Evolutionary conservation across 2,888 invertebrate genomes (phyloP), one percentile per base, ranked within the genome.

Genomic region (Sinelater perroti): DNA sequence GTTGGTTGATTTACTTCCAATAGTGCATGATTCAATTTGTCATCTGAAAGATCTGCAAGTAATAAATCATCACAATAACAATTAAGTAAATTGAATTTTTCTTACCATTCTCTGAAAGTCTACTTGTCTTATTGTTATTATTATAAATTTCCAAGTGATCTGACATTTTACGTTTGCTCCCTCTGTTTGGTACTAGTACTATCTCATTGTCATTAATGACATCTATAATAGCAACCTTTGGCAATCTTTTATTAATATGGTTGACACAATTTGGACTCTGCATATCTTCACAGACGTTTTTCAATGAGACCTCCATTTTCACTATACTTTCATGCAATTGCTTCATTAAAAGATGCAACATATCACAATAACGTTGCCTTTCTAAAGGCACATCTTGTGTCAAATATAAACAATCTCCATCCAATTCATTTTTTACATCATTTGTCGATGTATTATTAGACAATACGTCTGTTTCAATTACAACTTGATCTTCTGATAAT

Each of bases 341-440:
- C 4, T 21, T 24, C 3, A 62, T 64, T 16, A 47, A 16, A 18
- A 40, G 8, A 3, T 3, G 13, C 5, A 58, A 5, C n/a, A 49
- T 26, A 35, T 64, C 52, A 26, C 62, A 31, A 42, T 61, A 62
- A 14, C 61, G 40, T 35, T 64, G 26, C 0, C 52, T 60, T 38
- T 50, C 55, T 13, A 58, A 58, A 28, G 18, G 35, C 5, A 46
- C 21, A 31, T 60, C 44, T 1, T 42, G 7, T 11, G 51, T 44
- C 11, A 67, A 64, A 56, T 62, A 65, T 8, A 60, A 45, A 56
- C 62, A 66, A 50, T 64, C 62, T 24, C 60, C 62, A 14, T 21
- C 6, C 26, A 18, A 31, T 8, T 7, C 21, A 14, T 16, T 7
- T 17, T 28, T 16, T 5, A 42, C 28, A 3, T 16, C 14, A 11